Base-by-base conservation (phyloP, 2,888 invertebrate genomes). In the Exocentrus adspersus region DNA sequence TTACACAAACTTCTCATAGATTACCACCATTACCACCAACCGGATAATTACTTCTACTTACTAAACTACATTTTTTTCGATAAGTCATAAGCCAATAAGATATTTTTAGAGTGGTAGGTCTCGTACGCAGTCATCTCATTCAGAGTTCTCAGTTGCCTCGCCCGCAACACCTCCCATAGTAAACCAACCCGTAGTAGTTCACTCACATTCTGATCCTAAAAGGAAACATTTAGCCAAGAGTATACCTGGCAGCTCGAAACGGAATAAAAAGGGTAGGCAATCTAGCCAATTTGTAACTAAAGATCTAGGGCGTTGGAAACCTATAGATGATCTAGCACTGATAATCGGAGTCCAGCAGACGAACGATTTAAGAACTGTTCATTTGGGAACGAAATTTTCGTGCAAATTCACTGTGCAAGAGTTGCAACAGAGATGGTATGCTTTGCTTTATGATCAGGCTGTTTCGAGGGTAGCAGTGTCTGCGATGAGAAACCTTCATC, bases 351-450 rank as follows among this genome's bases (percentile, higher is more conserved):
- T 98, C 2, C 93, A 95, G 77, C 98, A 88, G 85, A 92, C 92
- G 9, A 93, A 92, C 82, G 93, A 93, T 77, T 81, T 93, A 61
- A 86, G 90, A 42, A 89, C 89, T 78, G 92, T 99, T 0, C 94
- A 97, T 80, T 87, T 94, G 67, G 96, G 96, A 3, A 91, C 95
- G 0, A 97, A 96, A 79, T 99, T 99, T 84, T 95, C 98, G 0
- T 97, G 97, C 78, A 91, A 94, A 62, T 98, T 97, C 81, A 95
- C 96, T 0, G 85, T 96, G 19, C 92, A 93, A 77, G 98, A 99
- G 80, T 87, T 99, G 56, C 95, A 97, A 78, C 94, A 96, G 59
- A 88, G 98, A 52, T 99, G 98, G 98, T 97, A 95, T 82, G 93
- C 96, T 0, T 82, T 99, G 59, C 85, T 99, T 17, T 98, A 98